A percentile compares a stretch with the other conserved stretches of the same genome.
These are phyloP conservation scores for Pterophyllum scalare DNA, from an alignment of 2,113 vertebrate genomes.

Conservation along the genomic window DNA sequence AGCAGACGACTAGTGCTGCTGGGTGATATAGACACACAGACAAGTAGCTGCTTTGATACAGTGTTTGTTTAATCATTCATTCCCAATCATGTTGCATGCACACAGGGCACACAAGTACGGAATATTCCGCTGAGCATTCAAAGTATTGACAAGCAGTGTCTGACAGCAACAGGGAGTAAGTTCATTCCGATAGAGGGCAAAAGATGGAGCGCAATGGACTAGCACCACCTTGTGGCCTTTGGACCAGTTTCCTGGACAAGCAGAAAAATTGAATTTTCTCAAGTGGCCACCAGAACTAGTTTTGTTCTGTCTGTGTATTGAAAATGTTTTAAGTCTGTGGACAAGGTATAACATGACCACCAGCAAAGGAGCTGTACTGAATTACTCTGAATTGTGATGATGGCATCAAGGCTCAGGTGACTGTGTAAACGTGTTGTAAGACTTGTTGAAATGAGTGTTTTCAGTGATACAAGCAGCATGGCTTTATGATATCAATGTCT, in stretches of 20 bases:
- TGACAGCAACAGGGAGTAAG: background rate
- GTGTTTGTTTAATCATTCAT: background rate
- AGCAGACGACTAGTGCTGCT: background rate
- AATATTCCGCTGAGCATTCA: background rate
- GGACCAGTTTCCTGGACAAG: background rate
- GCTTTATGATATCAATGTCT: background rate
- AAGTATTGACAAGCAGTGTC: background rate
- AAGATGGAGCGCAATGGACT: background rate
- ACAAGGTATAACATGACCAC: background rate
- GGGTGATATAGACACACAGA: background rate
- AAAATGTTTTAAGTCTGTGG: background rate
- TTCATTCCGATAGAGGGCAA: background rate
- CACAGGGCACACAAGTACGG: background rate
- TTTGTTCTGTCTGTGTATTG: background rate
- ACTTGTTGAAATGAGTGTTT: background rate
- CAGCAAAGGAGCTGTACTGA: background rate
- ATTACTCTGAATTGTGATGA: background rate
- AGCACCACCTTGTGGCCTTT: slow-evolving; percentile 19
- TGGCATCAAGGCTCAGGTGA: background rate
- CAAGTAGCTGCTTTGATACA: background rate
- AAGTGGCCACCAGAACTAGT: background rate
- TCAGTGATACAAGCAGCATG: background rate
- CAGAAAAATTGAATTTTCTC: background rate
- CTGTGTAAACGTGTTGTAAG: background rate
- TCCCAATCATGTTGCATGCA: background rate